Evolutionary conservation across 2,888 invertebrate species (phyloP), one percentile per base, ranked within the genome.

Genomic region (Tenthredo distinguenda): DNA sequence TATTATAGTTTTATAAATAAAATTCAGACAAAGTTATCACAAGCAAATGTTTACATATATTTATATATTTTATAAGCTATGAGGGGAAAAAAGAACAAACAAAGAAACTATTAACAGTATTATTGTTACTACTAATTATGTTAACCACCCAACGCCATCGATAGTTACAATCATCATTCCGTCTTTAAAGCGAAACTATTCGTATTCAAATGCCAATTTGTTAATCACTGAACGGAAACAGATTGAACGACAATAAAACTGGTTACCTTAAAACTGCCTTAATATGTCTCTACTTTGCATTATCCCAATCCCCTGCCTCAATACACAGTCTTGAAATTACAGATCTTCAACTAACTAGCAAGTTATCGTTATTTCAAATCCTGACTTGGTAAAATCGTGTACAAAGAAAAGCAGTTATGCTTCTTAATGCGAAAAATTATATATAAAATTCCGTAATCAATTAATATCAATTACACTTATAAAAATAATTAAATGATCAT

Each of bases 231-330:
- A 74, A 77, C 15, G 18, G 21, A 76, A 50, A 77, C 77, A 77
- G 77, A 55, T 55, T 55, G 77, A 50, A 77, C 40, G 81, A 81
- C 81, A 81, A 81, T 81, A 81, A 81, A 81, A 81, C 81, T 81
- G 58, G 81, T 62, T 81, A 81, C 62, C 62, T 62, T 58, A 37
- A 65, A 62, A 26, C 10, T 21, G 62, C 26, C 12, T 18, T 34
- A 68, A 34, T 18, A 68, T 68, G 26, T 26, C 18, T 55, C 18
- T 55, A 55, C 55, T 15, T 43, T 12, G 43, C n/a, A 50, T 5
- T n/a, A 50, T 50, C 50, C 55, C n/a, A 55, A 47, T 6, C n/a
- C 7, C n/a, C n/a, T 7, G 55, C 55, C 7, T n/a, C 6, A 18
- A 4, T n/a, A 55, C n/a, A 7, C 7, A n/a, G n/a, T 55, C 55